Percentiles rank a stretch among this genome's conserved stretches.
Evolutionary conservation across 2,113 vertebrate genomes (phyloP).

Genomic region (Motacilla tschutschensis): DNA sequence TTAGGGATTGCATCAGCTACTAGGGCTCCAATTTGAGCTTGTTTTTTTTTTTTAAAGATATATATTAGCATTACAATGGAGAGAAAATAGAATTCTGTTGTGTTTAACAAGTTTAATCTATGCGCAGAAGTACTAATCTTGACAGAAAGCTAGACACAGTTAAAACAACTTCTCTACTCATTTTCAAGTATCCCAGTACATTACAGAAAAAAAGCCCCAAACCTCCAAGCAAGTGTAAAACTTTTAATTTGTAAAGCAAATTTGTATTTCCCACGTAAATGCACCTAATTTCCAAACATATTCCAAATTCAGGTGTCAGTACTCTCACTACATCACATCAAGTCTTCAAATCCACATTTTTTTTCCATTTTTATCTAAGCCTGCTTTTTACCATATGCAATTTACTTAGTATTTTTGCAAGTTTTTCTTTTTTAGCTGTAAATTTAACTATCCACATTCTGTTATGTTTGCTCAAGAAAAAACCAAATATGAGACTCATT

Average conservation of each 20-base stretch:
- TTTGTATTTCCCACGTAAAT: not conserved
- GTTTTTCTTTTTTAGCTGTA: not conserved
- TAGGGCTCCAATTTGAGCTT: not conserved
- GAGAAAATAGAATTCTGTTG: not conserved
- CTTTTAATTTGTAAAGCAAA: not conserved
- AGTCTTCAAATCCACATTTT: not conserved
- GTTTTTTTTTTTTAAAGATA: not conserved
- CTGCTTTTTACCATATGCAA: not conserved
- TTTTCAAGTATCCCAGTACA: not conserved
- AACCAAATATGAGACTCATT: not conserved
- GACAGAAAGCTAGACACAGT: not conserved
- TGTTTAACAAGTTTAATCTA: slow-evolving; percentile 2
- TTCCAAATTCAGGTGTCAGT: not conserved
- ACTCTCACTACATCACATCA: not conserved
- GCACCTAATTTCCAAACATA: not conserved
- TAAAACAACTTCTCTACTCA: not conserved
- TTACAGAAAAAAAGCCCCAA: not conserved
- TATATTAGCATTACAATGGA: not conserved
- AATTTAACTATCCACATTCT: not conserved
- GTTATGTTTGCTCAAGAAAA: not conserved
- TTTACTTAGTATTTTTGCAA: not conserved
- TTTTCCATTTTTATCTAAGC: not conserved
- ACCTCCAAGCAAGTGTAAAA: not conserved
- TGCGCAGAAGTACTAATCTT: not conserved
- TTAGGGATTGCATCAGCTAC: slow-evolving; percentile 51